Base-by-base conservation (phyloP, 2,797 vertebrate genomes). In the Scolopax rusticola region DNA sequence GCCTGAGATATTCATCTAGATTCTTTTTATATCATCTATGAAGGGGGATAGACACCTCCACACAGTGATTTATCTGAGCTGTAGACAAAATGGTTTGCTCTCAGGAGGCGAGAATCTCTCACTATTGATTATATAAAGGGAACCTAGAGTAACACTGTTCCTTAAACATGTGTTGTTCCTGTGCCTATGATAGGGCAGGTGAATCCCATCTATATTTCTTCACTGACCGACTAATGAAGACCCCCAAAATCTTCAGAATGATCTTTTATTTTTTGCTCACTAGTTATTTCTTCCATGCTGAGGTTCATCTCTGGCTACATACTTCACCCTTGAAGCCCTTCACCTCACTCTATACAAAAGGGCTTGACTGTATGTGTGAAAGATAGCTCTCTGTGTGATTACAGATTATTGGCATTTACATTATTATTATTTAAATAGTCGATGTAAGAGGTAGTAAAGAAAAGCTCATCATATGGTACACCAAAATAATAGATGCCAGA, bases 401-500 rank as follows among this genome's bases (percentile, higher is more conserved):
- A 85, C 15, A 41, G 40, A 41, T 87, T 84, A 43, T 69, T 54
- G 43, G 5, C 27, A 79, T 86, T 93, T 73, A 51, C 9, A 32
- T 65, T 81, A 43, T 78, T 84, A n/a, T n/a, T 8, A 67, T 86
- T 87, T 69, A 41, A 92, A 60, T 36, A 87, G 57, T 56, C 38
- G 40, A 24, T 56, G 14, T 25, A 79, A 59, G 19, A 83, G 56
- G 12, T 23, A 83, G 47, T 45, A 83, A 89, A 84, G 64, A 65
- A 84, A 81, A 75, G 27, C 12, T 75, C 12, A 32, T 92, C 33
- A 24, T 83, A 70, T 33, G 9, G 15, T 63, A 59, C 50, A 69
- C 27, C n/a, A 76, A 86, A 90, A 61, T 89, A 82, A 93, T 96
- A 60, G 28, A 80, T 89, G 40, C 43, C 88, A 95, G 74, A 90